A percentile compares a stretch with the other conserved stretches of the same genome.
These are phyloP conservation scores for Babylonia areolata DNA, from an alignment of 1,140 invertebrate genomes.

Conservation along the genomic window DNA sequence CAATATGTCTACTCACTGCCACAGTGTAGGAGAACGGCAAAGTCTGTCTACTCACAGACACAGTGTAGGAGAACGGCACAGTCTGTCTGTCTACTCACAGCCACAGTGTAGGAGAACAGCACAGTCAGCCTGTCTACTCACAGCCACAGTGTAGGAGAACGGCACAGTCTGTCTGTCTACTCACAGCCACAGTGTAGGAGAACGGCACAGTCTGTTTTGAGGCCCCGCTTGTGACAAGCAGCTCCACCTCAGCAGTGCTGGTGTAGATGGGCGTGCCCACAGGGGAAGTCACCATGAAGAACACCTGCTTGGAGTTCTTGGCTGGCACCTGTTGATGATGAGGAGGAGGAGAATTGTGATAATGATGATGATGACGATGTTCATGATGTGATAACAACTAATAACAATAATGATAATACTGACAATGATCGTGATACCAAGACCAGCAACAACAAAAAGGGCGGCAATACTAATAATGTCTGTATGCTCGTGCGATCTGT, in stretches of 20 bases:
- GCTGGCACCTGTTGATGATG: not conserved
- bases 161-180: not conserved
- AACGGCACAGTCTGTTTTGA: constrained; percentile 9
- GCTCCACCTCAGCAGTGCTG: not conserved
- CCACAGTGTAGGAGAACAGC: not conserved
- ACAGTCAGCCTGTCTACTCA: not conserved
- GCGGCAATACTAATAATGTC: too few relatives aligned
- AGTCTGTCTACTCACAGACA: not conserved
- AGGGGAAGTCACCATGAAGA: not conserved
- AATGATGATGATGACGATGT: too few relatives aligned
- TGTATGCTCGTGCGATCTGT: too few relatives aligned
- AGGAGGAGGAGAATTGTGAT: too few relatives aligned
- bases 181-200: constrained; percentile 3
- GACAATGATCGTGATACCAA: too few relatives aligned
- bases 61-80: constrained; percentile 3
- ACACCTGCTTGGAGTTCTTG: not conserved
- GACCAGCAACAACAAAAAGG: too few relatives aligned
- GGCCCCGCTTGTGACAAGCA: not conserved
- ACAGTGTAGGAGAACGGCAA: not conserved
- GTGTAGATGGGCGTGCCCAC: not conserved
- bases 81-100: not conserved
- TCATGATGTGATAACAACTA: too few relatives aligned
- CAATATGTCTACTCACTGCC: not conserved
- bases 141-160: constrained; percentile 1
- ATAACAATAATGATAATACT: too few relatives aligned